These are phyloP conservation scores for Acromyrmex heyeri DNA, from an alignment of 1,140 invertebrate genomes.

Conservation along the genomic window DNA sequence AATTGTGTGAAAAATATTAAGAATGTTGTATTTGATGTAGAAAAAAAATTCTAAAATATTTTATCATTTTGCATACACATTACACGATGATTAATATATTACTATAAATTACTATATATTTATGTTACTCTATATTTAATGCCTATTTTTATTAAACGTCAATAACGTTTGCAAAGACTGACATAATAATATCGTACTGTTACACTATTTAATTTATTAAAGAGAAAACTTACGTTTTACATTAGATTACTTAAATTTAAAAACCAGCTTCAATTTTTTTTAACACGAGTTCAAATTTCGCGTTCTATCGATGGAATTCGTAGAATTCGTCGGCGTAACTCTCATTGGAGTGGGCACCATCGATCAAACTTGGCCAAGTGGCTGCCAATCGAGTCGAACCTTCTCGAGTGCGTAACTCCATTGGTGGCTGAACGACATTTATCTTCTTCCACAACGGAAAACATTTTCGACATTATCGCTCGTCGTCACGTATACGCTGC, in stretches of 20 bases:
- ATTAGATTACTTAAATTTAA: neutral
- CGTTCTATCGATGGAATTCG: conserved; percentile 62
- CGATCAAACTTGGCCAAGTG: conserved; percentile 69
- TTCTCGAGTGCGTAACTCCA: conserved; percentile 57
- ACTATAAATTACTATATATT: neutral
- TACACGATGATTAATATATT: neutral
- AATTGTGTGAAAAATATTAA: neutral
- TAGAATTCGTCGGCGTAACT: conserved; percentile 65
- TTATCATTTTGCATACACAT: neutral
- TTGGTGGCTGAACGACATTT: conserved; percentile 55
- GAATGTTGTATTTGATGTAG: neutral
- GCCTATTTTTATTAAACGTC: neutral
- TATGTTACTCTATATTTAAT: neutral
- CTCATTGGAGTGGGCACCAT: conserved; percentile 61
- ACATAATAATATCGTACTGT: neutral
- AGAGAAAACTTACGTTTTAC: neutral
- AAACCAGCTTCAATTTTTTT: neutral
- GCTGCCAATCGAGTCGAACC: conserved; percentile 69
- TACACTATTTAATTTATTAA: neutral
- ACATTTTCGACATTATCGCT: conserved; percentile 50
- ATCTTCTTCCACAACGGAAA: conserved; percentile 50
- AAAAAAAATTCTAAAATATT: neutral
- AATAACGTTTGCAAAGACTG: neutral
- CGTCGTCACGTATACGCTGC: neutral
- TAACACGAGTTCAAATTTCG: conserved; percentile 45